These are phyloP conservation scores for Apodemia zela DNA, from an alignment of 2,888 invertebrate genomes.

Conservation along the genomic window DNA sequence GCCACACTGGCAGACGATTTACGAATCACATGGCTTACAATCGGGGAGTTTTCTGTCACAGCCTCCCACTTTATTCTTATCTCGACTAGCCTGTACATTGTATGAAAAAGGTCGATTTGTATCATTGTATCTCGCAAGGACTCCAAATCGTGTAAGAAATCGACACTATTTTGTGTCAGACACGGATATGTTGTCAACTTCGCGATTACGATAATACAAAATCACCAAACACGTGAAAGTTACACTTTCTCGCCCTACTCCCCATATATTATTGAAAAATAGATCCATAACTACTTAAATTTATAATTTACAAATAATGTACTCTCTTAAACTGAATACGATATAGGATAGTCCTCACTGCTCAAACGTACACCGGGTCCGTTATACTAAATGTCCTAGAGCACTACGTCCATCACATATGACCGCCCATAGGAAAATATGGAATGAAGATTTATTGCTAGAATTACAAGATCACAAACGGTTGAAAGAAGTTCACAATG, in stretches of 20 bases:
- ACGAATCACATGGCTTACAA: slow-evolving; percentile 66
- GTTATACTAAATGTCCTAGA: slow-evolving; percentile 64
- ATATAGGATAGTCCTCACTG: slow-evolving; percentile 63
- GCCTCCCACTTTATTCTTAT: slow-evolving; percentile 40
- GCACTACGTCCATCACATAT: slow-evolving; percentile 67
- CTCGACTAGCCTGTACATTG: slow-evolving; percentile 74
- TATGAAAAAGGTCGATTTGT: slow-evolving; percentile 44
- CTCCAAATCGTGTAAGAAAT: neutral
- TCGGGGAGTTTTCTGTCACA: slow-evolving; percentile 34
- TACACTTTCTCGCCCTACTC: slow-evolving; percentile 62
- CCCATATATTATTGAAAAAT: slow-evolving; percentile 67
- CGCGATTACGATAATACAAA: slow-evolving; percentile 34
- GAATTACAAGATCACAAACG: slow-evolving; percentile 78
- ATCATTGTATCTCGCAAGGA: slow-evolving; percentile 33
- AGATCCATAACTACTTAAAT: slow-evolving; percentile 77
- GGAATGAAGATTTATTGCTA: slow-evolving; percentile 81
- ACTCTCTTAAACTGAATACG: slow-evolving; percentile 70
- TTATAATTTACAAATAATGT: slow-evolving; percentile 78
- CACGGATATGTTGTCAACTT: neutral
- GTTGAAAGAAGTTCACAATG: slow-evolving; percentile 50
- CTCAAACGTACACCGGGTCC: slow-evolving; percentile 56
- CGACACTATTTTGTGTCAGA: neutral
- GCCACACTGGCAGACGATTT: slow-evolving; percentile 62
- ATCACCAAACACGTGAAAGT: slow-evolving; percentile 58
- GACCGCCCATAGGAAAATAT: slow-evolving; percentile 65